Base-by-base conservation (phyloP, 2,113 vertebrate genomes). In the Uria lomvia region DNA sequence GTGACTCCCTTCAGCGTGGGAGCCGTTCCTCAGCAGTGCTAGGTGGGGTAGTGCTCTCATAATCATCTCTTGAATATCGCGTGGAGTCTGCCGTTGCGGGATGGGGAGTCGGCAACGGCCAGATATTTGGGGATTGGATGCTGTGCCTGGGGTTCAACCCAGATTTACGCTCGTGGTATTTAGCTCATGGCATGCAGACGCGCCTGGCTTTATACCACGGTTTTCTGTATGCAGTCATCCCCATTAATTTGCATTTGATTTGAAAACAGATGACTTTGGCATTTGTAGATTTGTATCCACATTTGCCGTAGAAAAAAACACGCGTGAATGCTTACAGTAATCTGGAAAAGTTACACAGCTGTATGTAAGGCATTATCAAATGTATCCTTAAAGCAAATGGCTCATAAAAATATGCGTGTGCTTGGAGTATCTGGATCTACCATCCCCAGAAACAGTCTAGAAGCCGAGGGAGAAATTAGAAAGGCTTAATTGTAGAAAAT, bases 1-100 rank as follows among this genome's bases (percentile, higher is more conserved):
- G 95, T 96, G 96, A 95, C 96, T 97, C 96, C 96, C 92, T 96
- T 97, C 96, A 95, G 95, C 47, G 34, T 85, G 86, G 91, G 94
- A 97, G 81, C 87, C 81, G 72, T 95, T 89, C 92, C 78, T 92
- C 91, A 32, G 91, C 92, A 94, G 74, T 91, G 77, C 81, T 73
- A 24, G 91, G 86, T 96, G 95, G 92, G 94, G 66, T 93, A 91
- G 56, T 29, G 17, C n/a, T 90, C 79, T 91, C 71, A 1, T 32
- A 92, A 89, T 87, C 84, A 27, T 82, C 89, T 87, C 86, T 20
- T 14, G 49, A 52, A 38, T 40, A 3, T 8, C 22, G 2, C 49
- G 3, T 6, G 74, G 84, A n/a, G 80, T 15, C 74, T 71, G 1
- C 30, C 0, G 0, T 70, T 68, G 80, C 2, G 2, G 65, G 84